Evolutionary conservation across 2,888 invertebrate species (phyloP).

Genomic region (Uloborus plumipes): DNA sequence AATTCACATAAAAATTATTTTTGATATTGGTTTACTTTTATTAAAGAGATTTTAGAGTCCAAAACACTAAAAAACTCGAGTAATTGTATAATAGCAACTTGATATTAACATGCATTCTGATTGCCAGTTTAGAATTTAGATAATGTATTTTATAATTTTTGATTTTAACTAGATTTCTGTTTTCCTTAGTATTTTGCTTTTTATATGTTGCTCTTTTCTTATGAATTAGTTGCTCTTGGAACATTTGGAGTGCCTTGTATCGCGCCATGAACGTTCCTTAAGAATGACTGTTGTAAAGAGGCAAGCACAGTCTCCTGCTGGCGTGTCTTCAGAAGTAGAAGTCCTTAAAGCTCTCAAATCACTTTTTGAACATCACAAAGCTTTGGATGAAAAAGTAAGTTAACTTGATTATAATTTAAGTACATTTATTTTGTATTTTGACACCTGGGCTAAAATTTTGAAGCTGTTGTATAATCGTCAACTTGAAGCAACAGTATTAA

Average conservation of each 20-base stretch:
- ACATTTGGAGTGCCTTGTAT: slow-evolving; percentile 98
- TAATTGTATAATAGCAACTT: too few species aligned
- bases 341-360: slow-evolving; percentile 99
- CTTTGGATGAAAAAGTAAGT: slow-evolving; percentile 92
- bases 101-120: neutral
- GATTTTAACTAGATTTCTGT: neutral
- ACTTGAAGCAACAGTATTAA: too few species aligned
- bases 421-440: neutral
- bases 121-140: neutral
- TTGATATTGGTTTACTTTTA: too few species aligned
- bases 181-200: neutral
- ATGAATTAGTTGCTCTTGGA: slow-evolving; percentile 88
- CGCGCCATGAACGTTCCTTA: slow-evolving; percentile 97
- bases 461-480: too few species aligned
- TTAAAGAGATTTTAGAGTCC: too few species aligned
- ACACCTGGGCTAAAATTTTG: too few species aligned
- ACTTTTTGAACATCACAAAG: slow-evolving; percentile 99
- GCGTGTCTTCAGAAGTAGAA: slow-evolving; percentile 99
- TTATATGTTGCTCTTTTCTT: slow-evolving; percentile 1
- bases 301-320: slow-evolving; percentile 96
- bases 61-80: too few species aligned
- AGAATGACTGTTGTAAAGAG: slow-evolving; percentile 99
- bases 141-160: neutral
- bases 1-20: too few species aligned
- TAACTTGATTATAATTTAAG: neutral